Conservation (phyloP, 2,113 vertebrate species). For the Nothobranchius kuhntae region DNA sequence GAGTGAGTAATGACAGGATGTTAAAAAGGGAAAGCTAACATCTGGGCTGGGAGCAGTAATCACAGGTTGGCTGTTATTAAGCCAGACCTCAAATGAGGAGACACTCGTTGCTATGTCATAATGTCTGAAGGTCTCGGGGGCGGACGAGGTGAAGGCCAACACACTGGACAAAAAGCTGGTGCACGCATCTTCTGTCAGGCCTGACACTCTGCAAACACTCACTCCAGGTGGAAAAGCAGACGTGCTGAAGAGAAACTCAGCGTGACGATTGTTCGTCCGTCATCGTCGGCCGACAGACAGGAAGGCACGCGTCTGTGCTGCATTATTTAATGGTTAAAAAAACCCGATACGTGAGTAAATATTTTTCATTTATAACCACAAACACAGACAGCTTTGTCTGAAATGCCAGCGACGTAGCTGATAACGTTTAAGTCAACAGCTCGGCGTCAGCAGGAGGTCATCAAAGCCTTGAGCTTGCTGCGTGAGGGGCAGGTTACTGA, state of each 20-base stretch:
- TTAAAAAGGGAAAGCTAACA: constrained; percentile 76
- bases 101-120: constrained; percentile 43
- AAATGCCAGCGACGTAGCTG: constrained; percentile 24
- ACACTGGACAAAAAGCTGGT: constrained; percentile 5
- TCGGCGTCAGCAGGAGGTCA: constrained; percentile 60
- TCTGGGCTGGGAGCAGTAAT: constrained; percentile 74
- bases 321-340: constrained; percentile 8
- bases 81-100: constrained; percentile 40
- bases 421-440: constrained; percentile 62
- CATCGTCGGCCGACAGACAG: constrained; percentile 16
- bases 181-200: not conserved
- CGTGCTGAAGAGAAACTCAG: not conserved
- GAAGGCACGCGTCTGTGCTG: not conserved
- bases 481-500: constrained; percentile 46
- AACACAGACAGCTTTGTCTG: constrained; percentile 23
- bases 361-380: constrained; percentile 1
- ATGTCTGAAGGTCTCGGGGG: constrained; percentile 19
- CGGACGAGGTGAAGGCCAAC: constrained; percentile 45
- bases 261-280: constrained; percentile 7
- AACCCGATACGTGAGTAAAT: constrained; percentile 7
- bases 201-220: not conserved
- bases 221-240: constrained; percentile 5
- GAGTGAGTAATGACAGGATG: constrained; percentile 64
- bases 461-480: constrained; percentile 41
- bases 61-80: constrained; percentile 75